Evolutionary conservation across 2,113 vertebrate species (phyloP), one percentile per base, ranked within the genome.

Genomic region (Pygoscelis adeliae): DNA sequence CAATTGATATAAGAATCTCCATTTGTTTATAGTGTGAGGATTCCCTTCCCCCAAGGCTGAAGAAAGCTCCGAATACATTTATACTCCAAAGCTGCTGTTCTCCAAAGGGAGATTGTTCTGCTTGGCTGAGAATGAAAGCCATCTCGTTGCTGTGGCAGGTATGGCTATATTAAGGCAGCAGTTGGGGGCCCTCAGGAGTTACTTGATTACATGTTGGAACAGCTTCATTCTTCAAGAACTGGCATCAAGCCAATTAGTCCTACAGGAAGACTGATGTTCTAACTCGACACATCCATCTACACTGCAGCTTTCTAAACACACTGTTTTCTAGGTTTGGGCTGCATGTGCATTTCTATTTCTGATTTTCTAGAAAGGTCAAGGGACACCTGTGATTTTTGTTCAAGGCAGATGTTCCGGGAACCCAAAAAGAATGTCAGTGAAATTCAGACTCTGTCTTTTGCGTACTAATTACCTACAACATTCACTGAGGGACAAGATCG

Each of bases 61-160:
- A 94, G 83, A 85, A 95, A 92, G 55, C 84, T 93, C 44, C 3
- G 0, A 92, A 81, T 32, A 87, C 36, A 74, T 91, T 96, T 91
- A 34, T 94, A 29, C 89, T 96, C 82, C 89, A 81, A 95, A 95
- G 94, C 93, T 93, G 90, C 90, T 81, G 52, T 66, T 94, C 86
- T 97, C 96, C 96, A 97, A 96, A 90, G 96, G 93, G 95, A 89
- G 88, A 79, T 85, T 86, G 96, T 96, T 97, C 96, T 97, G 96
- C 91, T 90, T 96, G 95, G 96, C 96, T 96, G 95, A 81, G 83
- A 97, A 92, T 81, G 93, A 97, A 96, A 97, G 87, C 92, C 93
- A 71, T 79, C 84, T 70, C 53, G 0, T 62, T 9, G 8, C 59
- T 3, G 82, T 89, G 96, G 96, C 96, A 97, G 97, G 95, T 97